phyloP scores from a whole-genome alignment of 2,888 invertebrate species.

The Cybosia mesomella region DNA sequence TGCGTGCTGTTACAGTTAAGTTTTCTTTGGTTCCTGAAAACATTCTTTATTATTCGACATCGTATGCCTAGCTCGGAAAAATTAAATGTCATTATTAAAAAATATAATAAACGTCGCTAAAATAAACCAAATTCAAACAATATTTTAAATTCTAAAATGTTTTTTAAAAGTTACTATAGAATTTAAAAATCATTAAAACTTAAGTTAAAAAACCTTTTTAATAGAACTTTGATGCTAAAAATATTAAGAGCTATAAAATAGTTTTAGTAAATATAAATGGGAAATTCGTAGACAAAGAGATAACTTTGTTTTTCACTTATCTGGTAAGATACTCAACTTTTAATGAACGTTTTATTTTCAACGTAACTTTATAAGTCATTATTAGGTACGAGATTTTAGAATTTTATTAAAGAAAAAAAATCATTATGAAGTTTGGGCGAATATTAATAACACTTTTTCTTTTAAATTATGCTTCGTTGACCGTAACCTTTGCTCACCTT shows the following conservation, averaged over 20 bases:
- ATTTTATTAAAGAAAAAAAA: conserved; percentile 4
- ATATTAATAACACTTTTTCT: conserved; percentile 2
- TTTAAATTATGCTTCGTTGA: not conserved
- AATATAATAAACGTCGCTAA: no score
- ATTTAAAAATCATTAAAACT: not conserved
- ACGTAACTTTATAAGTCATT: not conserved
- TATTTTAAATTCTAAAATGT: no score
- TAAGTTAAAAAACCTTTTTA: not conserved
- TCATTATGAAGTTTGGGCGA: not conserved
- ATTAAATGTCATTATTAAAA: no score
- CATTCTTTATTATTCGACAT: no score
- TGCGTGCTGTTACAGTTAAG: no score
- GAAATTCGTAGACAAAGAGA: not conserved
- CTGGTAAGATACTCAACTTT: not conserved
- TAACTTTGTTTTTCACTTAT: not conserved
- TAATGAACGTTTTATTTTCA: conserved; percentile 3
- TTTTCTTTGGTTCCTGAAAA: no score
- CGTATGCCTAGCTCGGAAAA: no score
- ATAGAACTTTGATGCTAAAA: not conserved
- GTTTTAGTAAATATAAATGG: not conserved
- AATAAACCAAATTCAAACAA: no score
- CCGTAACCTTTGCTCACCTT: not conserved
- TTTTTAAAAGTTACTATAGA: no score
- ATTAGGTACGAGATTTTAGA: not conserved
- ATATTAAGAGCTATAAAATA: not conserved